These are phyloP conservation scores for Synanthedon tipuliformis DNA, from an alignment of 2,888 invertebrate species.

Conservation along the genomic window DNA sequence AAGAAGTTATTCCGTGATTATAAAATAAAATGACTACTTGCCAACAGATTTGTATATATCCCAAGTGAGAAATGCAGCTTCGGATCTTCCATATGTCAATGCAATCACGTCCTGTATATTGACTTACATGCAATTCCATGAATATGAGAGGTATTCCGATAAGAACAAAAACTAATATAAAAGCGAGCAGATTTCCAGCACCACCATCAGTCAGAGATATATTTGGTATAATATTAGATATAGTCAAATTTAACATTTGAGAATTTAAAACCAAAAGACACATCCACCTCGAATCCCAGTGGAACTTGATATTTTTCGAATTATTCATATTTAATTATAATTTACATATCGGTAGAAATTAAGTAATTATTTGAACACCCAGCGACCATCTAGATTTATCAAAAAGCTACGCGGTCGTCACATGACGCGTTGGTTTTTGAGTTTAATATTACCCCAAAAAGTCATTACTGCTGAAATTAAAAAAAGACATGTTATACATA, in stretches of 20 bases:
- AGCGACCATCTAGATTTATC: no score
- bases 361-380: no score
- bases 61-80: conserved; percentile 39
- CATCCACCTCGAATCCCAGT: conserved; percentile 16
- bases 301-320: conserved; percentile 1
- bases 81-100: conserved; percentile 43
- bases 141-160: conserved; percentile 48
- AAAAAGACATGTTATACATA: no score
- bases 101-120: conserved; percentile 49
- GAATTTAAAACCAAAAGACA: conserved; percentile 28
- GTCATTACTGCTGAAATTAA: no score
- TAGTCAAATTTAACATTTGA: conserved; percentile 26
- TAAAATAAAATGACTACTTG: conserved; percentile 29
- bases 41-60: conserved; percentile 36
- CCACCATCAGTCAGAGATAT: conserved; percentile 27
- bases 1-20: conserved; percentile 32
- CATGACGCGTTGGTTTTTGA: no score
- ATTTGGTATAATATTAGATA: conserved; percentile 24
- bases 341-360: no score
- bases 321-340: no score
- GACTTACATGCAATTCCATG: conserved; percentile 48
- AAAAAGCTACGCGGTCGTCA: no score
- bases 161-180: conserved; percentile 20
- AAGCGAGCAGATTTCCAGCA: conserved; percentile 25
- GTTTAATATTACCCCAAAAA: no score